These are phyloP conservation scores for Autographa pulchrina DNA, from an alignment of 2,888 invertebrate species.

Conservation along the genomic window DNA sequence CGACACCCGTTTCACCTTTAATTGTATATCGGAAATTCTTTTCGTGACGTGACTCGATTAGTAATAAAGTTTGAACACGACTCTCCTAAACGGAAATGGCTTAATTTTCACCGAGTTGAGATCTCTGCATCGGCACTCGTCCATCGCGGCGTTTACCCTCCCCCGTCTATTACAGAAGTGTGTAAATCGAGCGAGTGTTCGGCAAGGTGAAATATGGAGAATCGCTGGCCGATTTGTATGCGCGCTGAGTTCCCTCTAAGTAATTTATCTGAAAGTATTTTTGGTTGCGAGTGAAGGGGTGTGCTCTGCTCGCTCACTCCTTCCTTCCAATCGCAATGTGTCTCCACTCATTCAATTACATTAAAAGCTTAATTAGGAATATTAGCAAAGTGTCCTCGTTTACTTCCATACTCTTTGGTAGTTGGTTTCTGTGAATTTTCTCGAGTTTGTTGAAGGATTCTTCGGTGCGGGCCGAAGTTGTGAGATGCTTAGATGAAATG, in stretches of 20 bases:
- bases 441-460: slow-evolving; percentile 82
- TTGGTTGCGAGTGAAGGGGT: slow-evolving; percentile 77
- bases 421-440: slow-evolving; percentile 82
- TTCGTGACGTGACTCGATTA: slow-evolving; percentile 83
- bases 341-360: slow-evolving; percentile 87
- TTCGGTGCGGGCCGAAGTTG: slow-evolving; percentile 80
- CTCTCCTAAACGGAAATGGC: slow-evolving; percentile 78
- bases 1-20: slow-evolving; percentile 80
- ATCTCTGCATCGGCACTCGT: slow-evolving; percentile 68
- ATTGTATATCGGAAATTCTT: slow-evolving; percentile 86
- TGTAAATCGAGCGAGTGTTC: slow-evolving; percentile 82
- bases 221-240: slow-evolving; percentile 84
- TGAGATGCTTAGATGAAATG: slow-evolving; percentile 86
- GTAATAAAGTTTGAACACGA: slow-evolving; percentile 80
- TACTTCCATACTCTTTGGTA: slow-evolving; percentile 83
- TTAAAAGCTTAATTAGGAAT: slow-evolving; percentile 89
- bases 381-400: slow-evolving; percentile 84
- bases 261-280: slow-evolving; percentile 87
- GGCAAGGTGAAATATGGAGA: slow-evolving; percentile 83
- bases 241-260: slow-evolving; percentile 81
- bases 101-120: slow-evolving; percentile 79
- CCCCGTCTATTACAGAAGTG: slow-evolving; percentile 74
- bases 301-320: slow-evolving; percentile 63
- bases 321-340: slow-evolving; percentile 79
- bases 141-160: slow-evolving; percentile 66